Conservation (phyloP, 2,797 vertebrate genomes). For the Microctenopoma steveboyesi region DNA sequence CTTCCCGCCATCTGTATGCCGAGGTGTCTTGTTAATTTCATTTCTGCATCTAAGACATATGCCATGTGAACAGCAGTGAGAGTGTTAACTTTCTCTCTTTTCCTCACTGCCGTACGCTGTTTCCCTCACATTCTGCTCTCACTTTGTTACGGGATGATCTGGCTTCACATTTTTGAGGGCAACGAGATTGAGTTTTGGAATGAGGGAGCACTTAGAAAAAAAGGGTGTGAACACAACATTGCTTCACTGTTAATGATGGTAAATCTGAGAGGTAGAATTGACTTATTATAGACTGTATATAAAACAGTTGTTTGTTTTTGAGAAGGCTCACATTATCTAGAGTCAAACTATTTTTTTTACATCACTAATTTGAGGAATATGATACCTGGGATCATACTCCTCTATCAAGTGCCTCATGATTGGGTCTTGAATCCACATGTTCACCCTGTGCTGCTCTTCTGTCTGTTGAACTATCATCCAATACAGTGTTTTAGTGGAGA, state of each 20-base stretch:
- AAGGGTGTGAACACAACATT: slow-evolving; percentile 4
- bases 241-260: slow-evolving; percentile 7
- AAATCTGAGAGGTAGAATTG: neutral
- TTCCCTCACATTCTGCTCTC: slow-evolving; percentile 54
- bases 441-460: slow-evolving; percentile 28
- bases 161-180: slow-evolving; percentile 16
- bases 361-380: slow-evolving; percentile 9
- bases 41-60: slow-evolving; percentile 64
- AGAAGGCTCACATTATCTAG: slow-evolving; percentile 19
- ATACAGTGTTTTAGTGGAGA: slow-evolving; percentile 14
- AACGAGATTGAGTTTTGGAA: slow-evolving; percentile 10
- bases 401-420: slow-evolving; percentile 30
- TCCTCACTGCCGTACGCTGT: slow-evolving; percentile 31
- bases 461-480: slow-evolving; percentile 30
- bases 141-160: slow-evolving; percentile 27
- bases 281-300: slow-evolving; percentile 1
- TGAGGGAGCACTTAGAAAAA: neutral
- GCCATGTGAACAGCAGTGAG: slow-evolving; percentile 54
- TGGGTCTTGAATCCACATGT: slow-evolving; percentile 31
- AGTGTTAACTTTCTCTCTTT: slow-evolving; percentile 67
- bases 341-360: slow-evolving; percentile 23
- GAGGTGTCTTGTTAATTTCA: slow-evolving; percentile 73
- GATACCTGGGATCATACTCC: slow-evolving; percentile 11
- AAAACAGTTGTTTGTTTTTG: slow-evolving; percentile 12
- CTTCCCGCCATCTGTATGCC: slow-evolving; percentile 59